Percentiles rank a stretch among this genome's conserved stretches.
Conservation (phyloP, 2,888 invertebrate species). For the Dendrolimus houi region DNA sequence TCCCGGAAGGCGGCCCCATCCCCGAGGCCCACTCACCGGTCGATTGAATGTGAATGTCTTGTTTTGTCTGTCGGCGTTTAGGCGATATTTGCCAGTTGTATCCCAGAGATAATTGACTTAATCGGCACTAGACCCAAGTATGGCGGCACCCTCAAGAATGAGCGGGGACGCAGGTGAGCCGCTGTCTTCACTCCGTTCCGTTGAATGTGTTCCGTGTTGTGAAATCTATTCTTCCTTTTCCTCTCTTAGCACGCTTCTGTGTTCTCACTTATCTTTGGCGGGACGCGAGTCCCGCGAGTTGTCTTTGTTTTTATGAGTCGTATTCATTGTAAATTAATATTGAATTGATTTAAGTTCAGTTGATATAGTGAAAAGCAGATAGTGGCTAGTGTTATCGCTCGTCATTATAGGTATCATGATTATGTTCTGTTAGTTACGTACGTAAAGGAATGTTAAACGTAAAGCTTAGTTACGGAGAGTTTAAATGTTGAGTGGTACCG, state of each 20-base stretch:
- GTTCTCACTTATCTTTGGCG: slow-evolving; percentile 75
- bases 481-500: slow-evolving; percentile 73
- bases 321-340: slow-evolving; percentile 71
- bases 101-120: slow-evolving; percentile 99
- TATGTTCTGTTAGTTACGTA: slow-evolving; percentile 71
- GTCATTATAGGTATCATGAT: slow-evolving; percentile 71
- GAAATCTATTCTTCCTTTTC: slow-evolving; percentile 73
- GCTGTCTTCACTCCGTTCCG: slow-evolving; percentile 77
- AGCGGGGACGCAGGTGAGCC: slow-evolving; percentile 99
- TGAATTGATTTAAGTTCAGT: slow-evolving; percentile 70
- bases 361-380: slow-evolving; percentile 72
- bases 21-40: slow-evolving; percentile 40
- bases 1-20: slow-evolving; percentile 34
- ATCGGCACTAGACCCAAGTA: slow-evolving; percentile 99
- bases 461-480: slow-evolving; percentile 70
- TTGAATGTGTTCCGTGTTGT: slow-evolving; percentile 79
- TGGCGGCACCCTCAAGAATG: slow-evolving; percentile 99
- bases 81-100: slow-evolving; percentile 99
- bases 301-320: slow-evolving; percentile 72
- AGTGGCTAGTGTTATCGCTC: slow-evolving; percentile 76
- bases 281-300: slow-evolving; percentile 70
- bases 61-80: slow-evolving; percentile 82
- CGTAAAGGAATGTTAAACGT: slow-evolving; percentile 70
- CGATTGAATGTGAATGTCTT: slow-evolving; percentile 76
- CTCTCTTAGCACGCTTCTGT: slow-evolving; percentile 78